These are phyloP conservation scores for Cryptus viduatorius DNA, from an alignment of 2,888 invertebrate species.

Conservation along the genomic window DNA sequence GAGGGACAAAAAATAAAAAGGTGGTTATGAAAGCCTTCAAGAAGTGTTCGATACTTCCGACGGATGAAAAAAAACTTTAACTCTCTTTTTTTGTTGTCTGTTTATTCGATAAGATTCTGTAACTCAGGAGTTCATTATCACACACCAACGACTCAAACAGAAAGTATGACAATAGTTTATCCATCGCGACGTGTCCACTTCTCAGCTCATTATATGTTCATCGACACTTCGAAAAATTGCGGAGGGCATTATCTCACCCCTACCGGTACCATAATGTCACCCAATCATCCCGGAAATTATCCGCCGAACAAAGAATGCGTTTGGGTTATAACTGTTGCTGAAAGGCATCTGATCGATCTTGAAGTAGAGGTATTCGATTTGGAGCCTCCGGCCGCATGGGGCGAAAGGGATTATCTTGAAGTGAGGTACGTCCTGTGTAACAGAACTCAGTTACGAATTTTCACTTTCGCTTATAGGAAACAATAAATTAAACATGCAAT, in stretches of 20 bases:
- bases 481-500: too few relatives aligned
- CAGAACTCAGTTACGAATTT: neutral
- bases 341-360: slow-evolving; percentile 91
- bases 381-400: slow-evolving; percentile 86
- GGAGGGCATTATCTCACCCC: slow-evolving; percentile 90
- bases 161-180: slow-evolving; percentile 90
- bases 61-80: neutral
- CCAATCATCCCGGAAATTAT: slow-evolving; percentile 92
- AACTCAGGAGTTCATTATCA: slow-evolving; percentile 87
- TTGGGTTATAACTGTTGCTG: slow-evolving; percentile 92
- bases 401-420: slow-evolving; percentile 90
- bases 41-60: neutral
- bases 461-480: too few relatives aligned
- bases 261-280: slow-evolving; percentile 91
- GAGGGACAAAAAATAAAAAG: slow-evolving; percentile 73
- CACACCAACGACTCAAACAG: slow-evolving; percentile 89
- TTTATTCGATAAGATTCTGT: slow-evolving; percentile 88
- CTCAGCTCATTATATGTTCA: slow-evolving; percentile 89
- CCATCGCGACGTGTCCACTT: slow-evolving; percentile 89
- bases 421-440: slow-evolving; percentile 87
- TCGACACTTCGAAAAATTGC: slow-evolving; percentile 89
- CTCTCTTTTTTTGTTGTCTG: slow-evolving; percentile 22
- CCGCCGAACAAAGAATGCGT: slow-evolving; percentile 90
- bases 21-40: slow-evolving; percentile 62
- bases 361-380: slow-evolving; percentile 89